Evolutionary conservation across 2,888 invertebrate species (phyloP), one percentile per base, ranked within the genome.

Genomic region (Mystacides longicornis): DNA sequence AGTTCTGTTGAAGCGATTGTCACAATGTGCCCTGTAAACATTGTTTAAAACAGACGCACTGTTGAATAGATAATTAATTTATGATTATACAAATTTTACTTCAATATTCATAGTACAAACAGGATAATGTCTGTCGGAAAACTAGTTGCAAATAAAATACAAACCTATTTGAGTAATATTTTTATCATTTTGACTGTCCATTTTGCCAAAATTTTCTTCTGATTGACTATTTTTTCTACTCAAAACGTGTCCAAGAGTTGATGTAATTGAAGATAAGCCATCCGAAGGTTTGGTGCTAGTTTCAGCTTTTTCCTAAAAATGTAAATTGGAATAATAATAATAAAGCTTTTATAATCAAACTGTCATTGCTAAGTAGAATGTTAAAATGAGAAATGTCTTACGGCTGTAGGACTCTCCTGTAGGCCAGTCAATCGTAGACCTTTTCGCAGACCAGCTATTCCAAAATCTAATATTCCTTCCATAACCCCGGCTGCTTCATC

Each of bases 401-500:
- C 11, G 27, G 27, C 11, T 27, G 27, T 52, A 3, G 52, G 46
- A 19, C 49, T 51, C 51, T 82, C 82, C 59, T 82, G 79, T 14
- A 82, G 72, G 0, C 82, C 81, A 0, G 82, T 82, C 46, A 82
- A 72, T 0, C 81, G 71, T 0, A 79, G 68, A 0, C 82, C 82
- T 62, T 81, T 82, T 65, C 79, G 76, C 14, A 82, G 64, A 0
- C 81, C 81, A 1, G 82, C 81, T 59, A 81, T 78, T 18, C 82
- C 82, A 60, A 81, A 80, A 67, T 82, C 82, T 23, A 82, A 66
- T 0, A 82, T 71, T 0, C 82, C 82, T 64, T 82, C 82, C 70
- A 82, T 81, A 72, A 82, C 77, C 1, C 81, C 82, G 0, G 81
- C 82, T 1, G 82, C 82, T 65, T 82, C 82, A 57, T 82, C 82